phyloP scores from a whole-genome alignment of 2,888 invertebrate species.

The Eupithecia centaureata region DNA sequence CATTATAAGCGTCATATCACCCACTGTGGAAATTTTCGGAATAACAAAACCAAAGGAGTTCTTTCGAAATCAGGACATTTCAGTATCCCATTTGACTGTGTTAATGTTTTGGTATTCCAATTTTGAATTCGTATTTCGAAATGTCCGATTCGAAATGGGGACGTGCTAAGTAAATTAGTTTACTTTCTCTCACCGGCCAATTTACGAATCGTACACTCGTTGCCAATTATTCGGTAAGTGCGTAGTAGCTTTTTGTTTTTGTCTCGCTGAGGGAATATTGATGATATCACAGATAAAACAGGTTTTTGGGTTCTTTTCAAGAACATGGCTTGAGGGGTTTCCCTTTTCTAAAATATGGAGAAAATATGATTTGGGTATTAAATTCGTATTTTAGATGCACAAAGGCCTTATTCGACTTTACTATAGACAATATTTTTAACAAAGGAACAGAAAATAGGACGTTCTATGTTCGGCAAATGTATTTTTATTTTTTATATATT shows the following conservation, averaged over 20 bases:
- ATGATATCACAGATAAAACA: neutral
- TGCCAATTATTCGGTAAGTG: constrained; percentile 51
- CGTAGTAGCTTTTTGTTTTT: constrained; percentile 18
- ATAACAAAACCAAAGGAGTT: constrained; percentile 55
- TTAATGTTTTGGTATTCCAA: constrained; percentile 54
- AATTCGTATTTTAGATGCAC: too few species aligned
- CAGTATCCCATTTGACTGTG: constrained; percentile 36
- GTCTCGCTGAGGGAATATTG: constrained; percentile 9
- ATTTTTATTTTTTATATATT: too few species aligned
- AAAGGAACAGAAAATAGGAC: too few species aligned
- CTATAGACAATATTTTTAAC: too few species aligned
- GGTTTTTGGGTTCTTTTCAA: neutral
- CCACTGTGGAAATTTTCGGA: constrained; percentile 57
- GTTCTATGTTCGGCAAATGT: too few species aligned
- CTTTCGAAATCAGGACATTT: constrained; percentile 59
- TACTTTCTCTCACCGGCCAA: constrained; percentile 64
- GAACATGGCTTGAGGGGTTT: neutral
- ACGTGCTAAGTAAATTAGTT: constrained; percentile 63
- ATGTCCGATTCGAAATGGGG: constrained; percentile 59
- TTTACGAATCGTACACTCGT: constrained; percentile 49
- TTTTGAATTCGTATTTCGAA: constrained; percentile 65
- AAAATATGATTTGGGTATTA: neutral
- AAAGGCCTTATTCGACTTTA: too few species aligned
- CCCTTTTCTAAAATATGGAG: neutral
- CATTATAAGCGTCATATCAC: neutral